Percentiles rank a stretch among this genome's conserved stretches.
Conservation (phyloP, 37 sponge, comb jelly and placozoan genomes). For the Beroe forskalii region DNA sequence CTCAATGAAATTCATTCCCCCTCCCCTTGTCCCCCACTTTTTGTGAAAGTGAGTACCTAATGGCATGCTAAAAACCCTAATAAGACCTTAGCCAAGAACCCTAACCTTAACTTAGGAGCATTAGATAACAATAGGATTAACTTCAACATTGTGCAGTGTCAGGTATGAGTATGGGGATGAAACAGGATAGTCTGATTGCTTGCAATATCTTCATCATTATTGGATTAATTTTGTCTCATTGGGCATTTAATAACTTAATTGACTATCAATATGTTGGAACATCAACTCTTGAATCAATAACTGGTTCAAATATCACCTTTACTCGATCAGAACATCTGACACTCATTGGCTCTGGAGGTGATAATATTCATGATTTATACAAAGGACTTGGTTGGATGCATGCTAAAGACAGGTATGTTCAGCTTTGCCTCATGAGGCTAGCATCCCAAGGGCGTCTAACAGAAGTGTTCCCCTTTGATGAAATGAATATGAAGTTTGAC, state of each 20-base stretch:
- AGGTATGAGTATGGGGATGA: not conserved
- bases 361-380: not conserved
- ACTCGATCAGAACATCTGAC: conserved; percentile 59
- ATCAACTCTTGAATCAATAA: not conserved
- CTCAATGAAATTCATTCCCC: no score
- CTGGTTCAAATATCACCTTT: conserved; percentile 48
- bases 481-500: conserved; percentile 12
- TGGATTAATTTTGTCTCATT: not conserved
- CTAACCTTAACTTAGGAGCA: no score
- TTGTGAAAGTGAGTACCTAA: no score
- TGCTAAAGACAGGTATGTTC: conserved; percentile 53
- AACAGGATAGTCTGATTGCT: not conserved
- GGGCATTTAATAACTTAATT: not conserved
- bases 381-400: conserved; percentile 64
- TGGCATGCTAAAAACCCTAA: no score
- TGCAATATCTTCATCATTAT: not conserved
- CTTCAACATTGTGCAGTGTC: no score
- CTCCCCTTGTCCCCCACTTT: no score
- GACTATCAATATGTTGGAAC: conserved; percentile 21
- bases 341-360: not conserved
- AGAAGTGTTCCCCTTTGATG: conserved; percentile 38
- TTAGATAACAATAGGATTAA: no score
- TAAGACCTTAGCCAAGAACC: no score
- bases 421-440: conserved; percentile 44
- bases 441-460: conserved; percentile 46